Evolutionary conservation across 1,140 invertebrate species (phyloP), one percentile per base, ranked within the genome.

Genomic region (Magallana ariakensis): DNA sequence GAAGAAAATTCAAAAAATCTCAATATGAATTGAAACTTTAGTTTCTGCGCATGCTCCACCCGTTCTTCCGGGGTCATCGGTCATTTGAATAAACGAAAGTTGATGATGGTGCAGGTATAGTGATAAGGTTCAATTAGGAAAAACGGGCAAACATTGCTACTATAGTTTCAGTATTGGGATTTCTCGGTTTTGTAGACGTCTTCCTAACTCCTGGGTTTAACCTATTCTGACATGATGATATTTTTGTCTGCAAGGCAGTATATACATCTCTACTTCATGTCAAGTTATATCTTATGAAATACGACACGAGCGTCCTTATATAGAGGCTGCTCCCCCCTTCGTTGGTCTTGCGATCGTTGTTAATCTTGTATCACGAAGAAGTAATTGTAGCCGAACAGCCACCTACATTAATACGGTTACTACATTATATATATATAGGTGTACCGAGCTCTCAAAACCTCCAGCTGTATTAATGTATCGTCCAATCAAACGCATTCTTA

Each of bases 401-500:
- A 70, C 66, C 66, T 70, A 70, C 66, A 70, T 70, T 26, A 70
- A 75, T 26, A 75, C 66, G 10, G 22, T 75, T 26, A 75, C 66
- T 13, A 75, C 9, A 75, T 13, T 75, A 9, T 75, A 11, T 75
- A 10, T 70, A 10, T n/a, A 16, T n/a, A 46, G 33, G 2, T 46
- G 33, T 46, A 46, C 58, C 58, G n/a, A 5, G 66, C 33, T 13
- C 8, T 22, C 22, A 26, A 75, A 26, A 26, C 33, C 66, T 75
- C 22, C 66, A 33, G 19, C 26, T 75, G 66, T 26, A 75, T 75
- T 75, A 22, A 19, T 19, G 22, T 75, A 19, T 33, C 66, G 10
- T 75, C 66, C 66, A 75, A 75, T 75, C 66, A 75, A 75, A 75
- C 66, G 9, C 66, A 75, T 75, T 75, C 66, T 75, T 75, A 75